These are phyloP conservation scores for Cladopsammia gracilis DNA, from an alignment of 64 coral and sea anemone species.

Conservation along the genomic window DNA sequence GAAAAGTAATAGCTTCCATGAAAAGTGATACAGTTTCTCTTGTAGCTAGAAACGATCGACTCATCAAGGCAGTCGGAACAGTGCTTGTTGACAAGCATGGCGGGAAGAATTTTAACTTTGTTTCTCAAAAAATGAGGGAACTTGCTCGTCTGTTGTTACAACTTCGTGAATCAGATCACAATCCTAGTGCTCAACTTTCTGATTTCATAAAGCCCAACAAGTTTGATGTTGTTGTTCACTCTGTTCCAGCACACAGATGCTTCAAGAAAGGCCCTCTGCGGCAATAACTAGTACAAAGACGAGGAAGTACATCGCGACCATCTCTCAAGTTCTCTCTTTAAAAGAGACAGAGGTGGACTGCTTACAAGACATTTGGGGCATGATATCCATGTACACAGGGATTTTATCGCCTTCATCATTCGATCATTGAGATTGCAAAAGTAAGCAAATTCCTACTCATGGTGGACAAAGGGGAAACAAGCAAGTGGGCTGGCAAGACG, in stretches of 20 bases:
- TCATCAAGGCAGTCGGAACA: conserved; percentile 49
- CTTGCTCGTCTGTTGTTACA: not conserved
- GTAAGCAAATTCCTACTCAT: not conserved
- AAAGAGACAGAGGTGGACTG: conserved; percentile 18
- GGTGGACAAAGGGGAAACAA: conserved; percentile 27
- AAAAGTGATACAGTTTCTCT: conserved; percentile 41
- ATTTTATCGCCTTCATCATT: not conserved
- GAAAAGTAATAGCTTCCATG: conserved; percentile 27
- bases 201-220: conserved; percentile 52
- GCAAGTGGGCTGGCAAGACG: conserved; percentile 5
- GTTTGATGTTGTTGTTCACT: conserved; percentile 53
- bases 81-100: too few species aligned
- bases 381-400: not conserved
- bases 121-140: conserved; percentile 68
- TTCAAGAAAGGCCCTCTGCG: too few species aligned
- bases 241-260: too few species aligned
- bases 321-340: not conserved
- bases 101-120: not conserved
- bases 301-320: too few species aligned
- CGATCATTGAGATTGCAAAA: not conserved
- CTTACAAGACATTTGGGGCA: not conserved
- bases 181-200: not conserved
- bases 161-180: not conserved
- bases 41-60: conserved; percentile 7
- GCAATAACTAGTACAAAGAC: too few species aligned